phyloP scores from a whole-genome alignment of 2,797 vertebrate species.

The Parambassis ranga region DNA sequence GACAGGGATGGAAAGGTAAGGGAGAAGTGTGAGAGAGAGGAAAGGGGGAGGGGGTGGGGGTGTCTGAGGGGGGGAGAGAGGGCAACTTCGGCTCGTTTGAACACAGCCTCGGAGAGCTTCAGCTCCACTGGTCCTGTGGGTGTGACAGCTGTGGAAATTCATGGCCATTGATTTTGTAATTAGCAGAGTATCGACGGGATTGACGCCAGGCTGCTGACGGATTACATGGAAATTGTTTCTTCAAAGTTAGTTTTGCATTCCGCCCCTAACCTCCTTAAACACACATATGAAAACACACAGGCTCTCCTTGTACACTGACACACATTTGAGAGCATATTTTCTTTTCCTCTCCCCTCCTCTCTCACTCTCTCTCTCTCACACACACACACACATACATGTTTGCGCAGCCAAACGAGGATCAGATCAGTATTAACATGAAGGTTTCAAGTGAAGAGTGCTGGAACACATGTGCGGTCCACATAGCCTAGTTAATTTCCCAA shows the following conservation, averaged over 20 bases:
- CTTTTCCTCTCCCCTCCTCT: constrained; percentile 3
- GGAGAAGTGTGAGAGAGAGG: constrained; percentile 74
- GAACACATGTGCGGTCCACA: constrained; percentile 79
- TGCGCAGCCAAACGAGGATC: constrained; percentile 61
- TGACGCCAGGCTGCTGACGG: constrained; percentile 83
- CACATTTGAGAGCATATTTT: constrained; percentile 48
- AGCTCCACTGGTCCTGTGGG: constrained; percentile 66
- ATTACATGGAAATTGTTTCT: constrained; percentile 90
- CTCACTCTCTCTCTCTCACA: neutral
- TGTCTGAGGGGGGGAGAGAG: constrained; percentile 57
- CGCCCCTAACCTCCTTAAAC: constrained; percentile 52
- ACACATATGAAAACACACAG: neutral
- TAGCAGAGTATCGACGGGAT: constrained; percentile 91
- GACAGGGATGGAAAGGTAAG: constrained; percentile 60
- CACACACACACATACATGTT: constrained; percentile 11
- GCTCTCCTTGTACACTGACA: constrained; percentile 32
- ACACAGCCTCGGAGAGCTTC: constrained; percentile 53
- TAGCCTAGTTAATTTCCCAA: constrained; percentile 82
- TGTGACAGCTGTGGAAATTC: constrained; percentile 87
- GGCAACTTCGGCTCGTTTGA: constrained; percentile 73
- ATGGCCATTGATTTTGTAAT: constrained; percentile 93
- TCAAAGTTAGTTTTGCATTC: constrained; percentile 81
- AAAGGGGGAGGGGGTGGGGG: constrained; percentile 43
- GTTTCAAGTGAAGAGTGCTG: constrained; percentile 75
- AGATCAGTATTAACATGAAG: constrained; percentile 77